phyloP scores from a whole-genome alignment of 1,140 invertebrate genomes.

The Carcinoscorpius rotundicauda region DNA sequence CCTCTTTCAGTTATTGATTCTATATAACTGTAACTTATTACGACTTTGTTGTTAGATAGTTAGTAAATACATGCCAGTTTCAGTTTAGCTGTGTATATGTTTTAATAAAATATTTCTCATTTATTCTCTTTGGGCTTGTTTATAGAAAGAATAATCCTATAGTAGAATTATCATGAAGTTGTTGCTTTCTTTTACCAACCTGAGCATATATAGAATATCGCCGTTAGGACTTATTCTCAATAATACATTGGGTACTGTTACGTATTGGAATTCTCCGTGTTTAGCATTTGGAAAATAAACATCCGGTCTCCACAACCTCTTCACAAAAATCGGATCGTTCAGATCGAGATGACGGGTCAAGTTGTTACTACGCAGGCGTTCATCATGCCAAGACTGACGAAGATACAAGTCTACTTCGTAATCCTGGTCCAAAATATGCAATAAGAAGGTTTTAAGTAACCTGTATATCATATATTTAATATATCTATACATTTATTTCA shows the following conservation, averaged over 20 bases:
- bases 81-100: too few species aligned
- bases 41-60: too few species aligned
- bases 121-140: too few species aligned
- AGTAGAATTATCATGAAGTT: too few species aligned
- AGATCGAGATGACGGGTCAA: constrained; percentile 40
- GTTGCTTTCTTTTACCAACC: constrained; percentile 29
- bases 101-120: too few species aligned
- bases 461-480: too few species aligned
- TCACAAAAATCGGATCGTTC: constrained; percentile 43
- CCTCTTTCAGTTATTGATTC: too few species aligned
- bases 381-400: constrained; percentile 43
- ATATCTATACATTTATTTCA: too few species aligned
- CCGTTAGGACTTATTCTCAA: constrained; percentile 48
- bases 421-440: constrained; percentile 32
- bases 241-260: constrained; percentile 51
- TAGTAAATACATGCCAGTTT: too few species aligned
- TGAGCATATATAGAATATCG: constrained; percentile 47
- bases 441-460: too few species aligned
- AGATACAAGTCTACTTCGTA: constrained; percentile 48
- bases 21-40: too few species aligned
- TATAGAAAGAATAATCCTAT: too few species aligned
- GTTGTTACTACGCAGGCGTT: constrained; percentile 37
- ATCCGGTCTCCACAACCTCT: constrained; percentile 51
- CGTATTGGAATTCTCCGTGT: constrained; percentile 48
- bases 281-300: constrained; percentile 55